phyloP scores from a whole-genome alignment of 2,797 vertebrate species.

The Channallabes apus region DNA sequence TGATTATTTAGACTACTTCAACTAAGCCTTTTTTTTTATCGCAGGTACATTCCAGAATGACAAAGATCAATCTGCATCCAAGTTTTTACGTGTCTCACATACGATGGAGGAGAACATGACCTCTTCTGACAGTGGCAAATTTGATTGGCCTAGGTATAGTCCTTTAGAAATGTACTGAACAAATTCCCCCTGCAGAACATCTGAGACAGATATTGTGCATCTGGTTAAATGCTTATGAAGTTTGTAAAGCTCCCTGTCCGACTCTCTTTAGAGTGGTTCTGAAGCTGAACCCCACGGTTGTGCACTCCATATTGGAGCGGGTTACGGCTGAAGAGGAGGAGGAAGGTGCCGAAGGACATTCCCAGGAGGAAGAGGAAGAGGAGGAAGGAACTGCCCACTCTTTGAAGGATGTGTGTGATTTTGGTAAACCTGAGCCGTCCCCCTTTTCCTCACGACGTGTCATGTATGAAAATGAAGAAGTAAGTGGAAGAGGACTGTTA shows the following conservation, averaged over 20 bases:
- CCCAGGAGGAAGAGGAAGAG: conserved; percentile 89
- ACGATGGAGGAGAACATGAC: conserved; percentile 86
- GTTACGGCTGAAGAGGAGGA: conserved; percentile 86
- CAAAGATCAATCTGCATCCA: conserved; percentile 71
- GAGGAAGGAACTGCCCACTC: conserved; percentile 94
- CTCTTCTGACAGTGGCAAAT: conserved; percentile 87
- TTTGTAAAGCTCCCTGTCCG: background rate
- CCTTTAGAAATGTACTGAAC: background rate
- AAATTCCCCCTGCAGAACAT: background rate
- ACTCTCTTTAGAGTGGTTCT: conserved; percentile 81
- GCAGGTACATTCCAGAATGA: conserved; percentile 90
- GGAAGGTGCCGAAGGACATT: conserved; percentile 83
- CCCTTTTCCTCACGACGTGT: conserved; percentile 97
- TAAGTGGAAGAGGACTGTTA: conserved; percentile 56
- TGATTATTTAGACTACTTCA: background rate
- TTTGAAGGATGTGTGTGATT: conserved; percentile 96
- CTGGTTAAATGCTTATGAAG: background rate
- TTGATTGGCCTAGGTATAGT: conserved; percentile 92
- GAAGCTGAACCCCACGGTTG: conserved; percentile 90
- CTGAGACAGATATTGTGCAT: background rate
- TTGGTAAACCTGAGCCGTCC: conserved; percentile 92
- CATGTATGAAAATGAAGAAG: conserved; percentile 99
- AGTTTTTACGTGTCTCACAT: conserved; percentile 88
- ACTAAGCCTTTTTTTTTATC: background rate
- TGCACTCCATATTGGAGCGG: conserved; percentile 95